Evolutionary conservation across 1,140 invertebrate genomes (phyloP).

Genomic region (Drosophila triauraria): DNA sequence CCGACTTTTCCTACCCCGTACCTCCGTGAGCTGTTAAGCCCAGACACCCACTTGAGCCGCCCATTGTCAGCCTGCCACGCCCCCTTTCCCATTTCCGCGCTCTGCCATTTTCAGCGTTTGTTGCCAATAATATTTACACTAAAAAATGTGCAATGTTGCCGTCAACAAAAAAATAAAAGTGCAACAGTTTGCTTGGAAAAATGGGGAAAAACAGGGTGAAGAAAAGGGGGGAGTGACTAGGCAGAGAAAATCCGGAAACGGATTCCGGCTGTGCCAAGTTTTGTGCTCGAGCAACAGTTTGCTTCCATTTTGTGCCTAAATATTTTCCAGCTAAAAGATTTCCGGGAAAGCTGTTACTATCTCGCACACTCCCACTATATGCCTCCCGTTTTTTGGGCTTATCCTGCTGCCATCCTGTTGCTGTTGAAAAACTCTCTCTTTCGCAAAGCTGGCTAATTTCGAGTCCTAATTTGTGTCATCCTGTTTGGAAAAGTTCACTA

Average conservation of each 20-base stretch:
- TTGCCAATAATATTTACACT: constrained; percentile 79
- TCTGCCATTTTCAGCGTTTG: constrained; percentile 36
- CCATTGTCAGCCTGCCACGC: constrained; percentile 62
- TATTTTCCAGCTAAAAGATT: constrained; percentile 79
- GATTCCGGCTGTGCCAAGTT: constrained; percentile 68
- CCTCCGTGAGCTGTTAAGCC: constrained; percentile 59
- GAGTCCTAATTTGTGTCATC: constrained; percentile 74
- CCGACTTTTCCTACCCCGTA: constrained; percentile 18
- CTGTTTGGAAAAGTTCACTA: constrained; percentile 67
- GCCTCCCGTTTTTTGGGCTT: constrained; percentile 10
- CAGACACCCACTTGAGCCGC: constrained; percentile 72
- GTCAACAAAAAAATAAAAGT: constrained; percentile 44
- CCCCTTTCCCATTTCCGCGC: constrained; percentile 15
- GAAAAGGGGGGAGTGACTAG: constrained; percentile 2
- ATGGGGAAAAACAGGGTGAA: not conserved
- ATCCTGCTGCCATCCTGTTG: constrained; percentile 19
- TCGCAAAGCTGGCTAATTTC: constrained; percentile 76
- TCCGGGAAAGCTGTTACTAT: constrained; percentile 61
- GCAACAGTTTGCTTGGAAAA: constrained; percentile 62
- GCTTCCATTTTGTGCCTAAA: constrained; percentile 67
- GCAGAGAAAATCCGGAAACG: constrained; percentile 38
- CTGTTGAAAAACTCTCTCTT: constrained; percentile 34
- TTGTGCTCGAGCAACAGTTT: constrained; percentile 69
- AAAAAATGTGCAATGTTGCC: constrained; percentile 67
- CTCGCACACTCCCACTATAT: not conserved